Conservation (phyloP, 2,113 vertebrate species). For the chimpanzee (Pan troglodytes) region DNA sequence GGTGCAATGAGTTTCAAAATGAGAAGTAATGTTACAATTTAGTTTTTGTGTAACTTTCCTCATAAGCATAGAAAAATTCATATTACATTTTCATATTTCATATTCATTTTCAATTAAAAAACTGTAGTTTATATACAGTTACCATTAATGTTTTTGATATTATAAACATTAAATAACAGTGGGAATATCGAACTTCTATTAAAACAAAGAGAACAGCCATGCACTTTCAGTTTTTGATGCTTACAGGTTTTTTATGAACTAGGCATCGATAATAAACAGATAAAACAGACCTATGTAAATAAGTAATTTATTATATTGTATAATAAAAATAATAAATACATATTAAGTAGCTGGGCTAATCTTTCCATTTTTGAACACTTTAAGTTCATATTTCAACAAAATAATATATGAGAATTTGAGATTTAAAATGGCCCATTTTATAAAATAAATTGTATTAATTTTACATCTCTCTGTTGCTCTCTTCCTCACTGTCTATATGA, state of each 20-base stretch:
- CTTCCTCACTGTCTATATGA: background rate
- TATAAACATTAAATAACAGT: background rate
- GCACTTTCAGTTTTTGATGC: background rate
- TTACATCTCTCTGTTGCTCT: background rate
- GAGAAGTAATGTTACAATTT: background rate
- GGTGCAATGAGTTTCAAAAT: background rate
- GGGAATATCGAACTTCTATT: rapidly evolving
- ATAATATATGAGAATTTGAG: background rate
- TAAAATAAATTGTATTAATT: background rate
- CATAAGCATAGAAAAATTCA: background rate
- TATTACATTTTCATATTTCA: background rate
- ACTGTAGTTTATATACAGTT: rapidly evolving
- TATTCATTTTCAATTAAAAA: background rate
- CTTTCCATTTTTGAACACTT: background rate
- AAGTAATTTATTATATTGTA: background rate
- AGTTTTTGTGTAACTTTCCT: background rate
- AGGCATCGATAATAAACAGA: background rate
- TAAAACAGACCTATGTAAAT: background rate
- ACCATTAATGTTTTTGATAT: background rate
- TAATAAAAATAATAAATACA: rapidly evolving
- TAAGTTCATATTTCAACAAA: background rate
- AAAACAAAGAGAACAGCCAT: background rate
- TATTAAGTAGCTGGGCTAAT: background rate
- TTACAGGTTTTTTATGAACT: background rate
- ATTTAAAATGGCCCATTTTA: background rate